Base-by-base conservation (phyloP, 1,140 invertebrate species). In the Drosophila kohkoa region DNA sequence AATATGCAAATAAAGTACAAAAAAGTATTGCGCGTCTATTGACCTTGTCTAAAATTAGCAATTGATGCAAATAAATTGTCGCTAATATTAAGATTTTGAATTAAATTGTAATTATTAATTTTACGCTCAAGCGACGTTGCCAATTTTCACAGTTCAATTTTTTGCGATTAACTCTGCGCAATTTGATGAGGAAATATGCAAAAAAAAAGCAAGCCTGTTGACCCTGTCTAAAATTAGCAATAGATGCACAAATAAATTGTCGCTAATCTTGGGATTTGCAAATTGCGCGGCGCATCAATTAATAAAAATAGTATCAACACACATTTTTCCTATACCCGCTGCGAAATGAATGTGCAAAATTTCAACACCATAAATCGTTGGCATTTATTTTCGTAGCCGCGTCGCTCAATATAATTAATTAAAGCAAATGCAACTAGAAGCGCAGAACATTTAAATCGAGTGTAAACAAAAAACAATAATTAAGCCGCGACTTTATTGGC, bases 81-180 rank as follows among this genome's bases (percentile, higher is more conserved):
- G 38, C 43, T 52, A 70, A 70, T 70, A 52, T 62, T 32, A 20
- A n/a, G 43, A 63, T 45, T 54, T 67, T 2, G 20, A 20, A 30
- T 46, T 55, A 30, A 20, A 20, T 20, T 25, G 65, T 60, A 75
- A 65, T 75, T 75, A 79, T 78, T 82, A 75, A 70, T 69, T 73
- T 54, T 38, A 38, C 35, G 32, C 28, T 41, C 25, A n/a, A 13
- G n/a, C 63, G 1, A 55, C 64, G 55, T 68, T 68, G 65, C 64
- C 65, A 59, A 66, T 64, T 55, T 46, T 63, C 51, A 43, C 38
- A 16, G 43, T 35, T 41, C 38, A 32, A 64, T 45, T 30, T 52
- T 51, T 35, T 35, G 32, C 32, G 5, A 0, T 16, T 16, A 16
- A 16, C 16, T 16, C 16, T 16, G 16, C 1, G 16, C 16, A 16